These are phyloP conservation scores for Vimba vimba DNA, from an alignment of 2,113 vertebrate species.

Conservation along the genomic window DNA sequence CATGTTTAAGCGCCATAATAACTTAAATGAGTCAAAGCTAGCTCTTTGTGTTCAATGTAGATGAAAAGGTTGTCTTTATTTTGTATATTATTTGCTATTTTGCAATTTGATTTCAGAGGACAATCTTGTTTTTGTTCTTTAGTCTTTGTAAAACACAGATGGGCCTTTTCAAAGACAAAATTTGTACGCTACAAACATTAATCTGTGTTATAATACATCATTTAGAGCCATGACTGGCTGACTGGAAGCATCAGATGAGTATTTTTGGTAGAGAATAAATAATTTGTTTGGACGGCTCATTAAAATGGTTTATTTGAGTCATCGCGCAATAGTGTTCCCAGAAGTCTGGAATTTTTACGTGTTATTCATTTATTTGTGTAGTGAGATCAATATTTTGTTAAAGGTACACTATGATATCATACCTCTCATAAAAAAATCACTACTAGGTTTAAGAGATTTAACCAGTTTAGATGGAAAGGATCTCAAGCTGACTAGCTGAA, in stretches of 20 bases:
- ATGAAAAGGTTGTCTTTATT: background rate
- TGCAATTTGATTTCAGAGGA: background rate
- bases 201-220: background rate
- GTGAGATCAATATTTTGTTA: background rate
- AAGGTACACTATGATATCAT: no score
- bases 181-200: background rate
- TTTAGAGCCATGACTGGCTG: background rate
- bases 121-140: background rate
- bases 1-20: background rate
- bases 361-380: slow-evolving; percentile 1
- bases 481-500: no score
- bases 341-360: background rate
- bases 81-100: background rate
- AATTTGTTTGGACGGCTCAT: background rate
- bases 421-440: no score
- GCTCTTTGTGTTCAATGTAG: background rate
- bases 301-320: slow-evolving; percentile 7
- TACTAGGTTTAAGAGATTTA: no score
- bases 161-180: background rate
- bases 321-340: background rate
- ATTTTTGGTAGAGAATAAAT: background rate
- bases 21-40: background rate
- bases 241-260: background rate
- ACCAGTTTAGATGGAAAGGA: no score
- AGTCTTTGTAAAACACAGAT: background rate